These are phyloP conservation scores for Eospalax fontanierii DNA, from an alignment of 2,797 vertebrate species.

Conservation along the genomic window DNA sequence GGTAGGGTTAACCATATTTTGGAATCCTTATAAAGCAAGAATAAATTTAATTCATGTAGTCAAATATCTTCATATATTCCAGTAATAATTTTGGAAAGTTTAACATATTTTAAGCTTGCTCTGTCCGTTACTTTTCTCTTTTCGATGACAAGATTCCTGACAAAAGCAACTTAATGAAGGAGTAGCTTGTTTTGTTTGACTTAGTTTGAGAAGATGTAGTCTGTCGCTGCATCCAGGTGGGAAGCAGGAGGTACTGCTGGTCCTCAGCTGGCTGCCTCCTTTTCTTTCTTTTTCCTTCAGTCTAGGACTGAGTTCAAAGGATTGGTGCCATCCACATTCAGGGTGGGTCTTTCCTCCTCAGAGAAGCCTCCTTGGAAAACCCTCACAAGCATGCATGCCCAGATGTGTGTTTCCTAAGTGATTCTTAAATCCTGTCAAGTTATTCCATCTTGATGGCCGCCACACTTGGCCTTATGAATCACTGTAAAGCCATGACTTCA, in stretches of 20 bases:
- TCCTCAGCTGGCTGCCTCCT: not conserved
- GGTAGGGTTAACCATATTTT: not conserved
- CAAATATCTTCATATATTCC: constrained; percentile 36
- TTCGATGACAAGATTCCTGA: not conserved
- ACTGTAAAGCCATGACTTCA: constrained; percentile 14
- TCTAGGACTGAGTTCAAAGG: not conserved
- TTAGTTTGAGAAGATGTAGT: not conserved
- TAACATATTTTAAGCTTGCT: constrained; percentile 31
- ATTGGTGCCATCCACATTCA: not conserved
- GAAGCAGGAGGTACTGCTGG: not conserved
- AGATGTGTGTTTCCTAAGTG: not conserved
- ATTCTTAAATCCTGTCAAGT: not conserved
- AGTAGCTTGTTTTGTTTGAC: not conserved
- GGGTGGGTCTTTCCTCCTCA: not conserved
- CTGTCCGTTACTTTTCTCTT: not conserved
- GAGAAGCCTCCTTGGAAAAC: not conserved
- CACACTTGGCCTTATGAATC: not conserved
- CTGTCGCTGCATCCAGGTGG: not conserved
- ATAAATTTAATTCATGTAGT: not conserved
- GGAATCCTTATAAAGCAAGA: constrained; percentile 3
- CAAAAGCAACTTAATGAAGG: not conserved
- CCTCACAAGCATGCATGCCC: not conserved
- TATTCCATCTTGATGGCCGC: not conserved
- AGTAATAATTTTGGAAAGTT: not conserved
- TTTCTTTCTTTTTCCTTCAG: too few species aligned